phyloP scores from a whole-genome alignment of 1,140 invertebrate species.

The Alviniconcha marisindica region DNA sequence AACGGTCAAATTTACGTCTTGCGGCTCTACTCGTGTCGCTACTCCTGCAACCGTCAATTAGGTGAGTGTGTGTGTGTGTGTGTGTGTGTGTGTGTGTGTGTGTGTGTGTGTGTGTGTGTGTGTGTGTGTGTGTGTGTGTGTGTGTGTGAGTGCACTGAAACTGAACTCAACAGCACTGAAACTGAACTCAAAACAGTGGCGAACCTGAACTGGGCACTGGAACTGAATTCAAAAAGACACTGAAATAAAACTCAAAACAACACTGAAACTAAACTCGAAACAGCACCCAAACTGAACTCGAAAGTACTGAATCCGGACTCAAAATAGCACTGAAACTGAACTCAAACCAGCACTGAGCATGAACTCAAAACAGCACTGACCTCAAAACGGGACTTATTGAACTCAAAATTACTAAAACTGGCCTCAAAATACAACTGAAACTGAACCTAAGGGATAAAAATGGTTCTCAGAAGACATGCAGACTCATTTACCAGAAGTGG shows the following conservation, averaged over 20 bases:
- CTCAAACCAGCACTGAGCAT: too few species aligned
- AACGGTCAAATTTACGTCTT: not conserved
- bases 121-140: constrained; percentile 12
- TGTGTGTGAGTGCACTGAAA: too few species aligned
- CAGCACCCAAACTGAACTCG: not conserved
- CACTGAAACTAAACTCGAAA: not conserved
- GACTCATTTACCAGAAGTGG: not conserved
- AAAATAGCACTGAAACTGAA: not conserved
- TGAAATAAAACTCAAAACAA: not conserved
- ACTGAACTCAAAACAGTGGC: not conserved
- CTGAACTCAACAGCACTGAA: not conserved
- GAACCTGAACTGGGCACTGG: not conserved
- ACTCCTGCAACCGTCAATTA: not conserved
- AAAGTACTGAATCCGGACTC: not conserved
- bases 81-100: constrained; percentile 6
- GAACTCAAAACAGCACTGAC: too few species aligned
- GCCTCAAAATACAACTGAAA: not conserved
- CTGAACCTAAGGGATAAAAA: not conserved
- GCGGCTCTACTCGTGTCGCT: not conserved
- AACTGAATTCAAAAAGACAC: not conserved
- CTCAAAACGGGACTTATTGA: not conserved
- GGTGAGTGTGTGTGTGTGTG: not conserved
- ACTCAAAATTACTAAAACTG: not conserved
- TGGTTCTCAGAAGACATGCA: not conserved
- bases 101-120: constrained; percentile 23